phyloP scores from a whole-genome alignment of 2,113 vertebrate genomes.

The Picathartes gymnocephalus region DNA sequence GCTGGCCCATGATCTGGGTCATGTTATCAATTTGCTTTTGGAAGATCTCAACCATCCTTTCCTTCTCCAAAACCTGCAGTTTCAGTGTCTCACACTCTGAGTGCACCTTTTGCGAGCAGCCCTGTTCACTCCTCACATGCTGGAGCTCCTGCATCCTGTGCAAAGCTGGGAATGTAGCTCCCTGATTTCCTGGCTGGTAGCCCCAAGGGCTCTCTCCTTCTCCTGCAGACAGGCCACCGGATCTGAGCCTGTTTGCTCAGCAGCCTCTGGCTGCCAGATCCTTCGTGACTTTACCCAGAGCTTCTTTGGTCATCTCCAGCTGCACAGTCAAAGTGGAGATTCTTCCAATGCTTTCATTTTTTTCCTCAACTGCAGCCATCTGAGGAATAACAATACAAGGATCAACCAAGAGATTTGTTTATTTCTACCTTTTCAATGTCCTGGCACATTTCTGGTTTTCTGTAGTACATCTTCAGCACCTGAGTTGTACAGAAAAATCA shows the following conservation, averaged over 20 bases:
- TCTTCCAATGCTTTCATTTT: slow-evolving; percentile 64
- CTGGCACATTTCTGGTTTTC: not conserved
- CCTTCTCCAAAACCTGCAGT: slow-evolving; percentile 67
- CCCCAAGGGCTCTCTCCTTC: slow-evolving; percentile 58
- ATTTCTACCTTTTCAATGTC: not conserved
- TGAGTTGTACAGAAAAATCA: not conserved
- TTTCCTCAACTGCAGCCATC: slow-evolving; percentile 66
- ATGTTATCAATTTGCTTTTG: slow-evolving; percentile 71
- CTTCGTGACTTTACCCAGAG: slow-evolving; percentile 41
- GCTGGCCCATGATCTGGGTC: slow-evolving; percentile 61
- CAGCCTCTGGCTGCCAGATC: slow-evolving; percentile 57
- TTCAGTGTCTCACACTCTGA: slow-evolving; percentile 58
- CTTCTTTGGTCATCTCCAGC: slow-evolving; percentile 67
- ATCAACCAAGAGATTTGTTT: not conserved
- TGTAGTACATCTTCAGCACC: not conserved
- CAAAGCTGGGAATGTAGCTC: slow-evolving; percentile 64
- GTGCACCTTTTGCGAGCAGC: slow-evolving; percentile 36
- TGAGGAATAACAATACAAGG: slow-evolving; percentile 9
- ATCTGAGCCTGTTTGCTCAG: slow-evolving; percentile 51
- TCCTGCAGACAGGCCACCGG: slow-evolving; percentile 49
- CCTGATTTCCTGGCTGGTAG: slow-evolving; percentile 37
- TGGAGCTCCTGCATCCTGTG: slow-evolving; percentile 67
- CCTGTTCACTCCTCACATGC: slow-evolving; percentile 53
- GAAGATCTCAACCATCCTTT: slow-evolving; percentile 63
- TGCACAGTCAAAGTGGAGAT: slow-evolving; percentile 59